These are phyloP conservation scores for Turdus rufiventris DNA, from an alignment of 2,113 vertebrate species.

Conservation along the genomic window DNA sequence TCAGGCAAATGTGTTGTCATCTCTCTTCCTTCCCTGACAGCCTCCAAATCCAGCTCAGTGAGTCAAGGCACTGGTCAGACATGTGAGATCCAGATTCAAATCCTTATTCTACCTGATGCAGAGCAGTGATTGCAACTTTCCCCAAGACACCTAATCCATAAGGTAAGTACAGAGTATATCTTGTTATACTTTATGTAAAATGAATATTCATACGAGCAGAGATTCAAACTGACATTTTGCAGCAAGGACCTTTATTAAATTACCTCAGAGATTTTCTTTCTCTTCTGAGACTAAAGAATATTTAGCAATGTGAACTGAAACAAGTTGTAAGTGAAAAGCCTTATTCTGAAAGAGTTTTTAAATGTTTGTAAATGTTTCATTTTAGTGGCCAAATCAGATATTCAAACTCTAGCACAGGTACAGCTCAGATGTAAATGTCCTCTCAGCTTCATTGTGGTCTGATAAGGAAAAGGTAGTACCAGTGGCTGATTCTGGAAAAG, in stretches of 20 bases:
- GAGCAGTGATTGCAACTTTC: not conserved
- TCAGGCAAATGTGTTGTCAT: not conserved
- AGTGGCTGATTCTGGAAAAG: not conserved
- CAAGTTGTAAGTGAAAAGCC: not conserved
- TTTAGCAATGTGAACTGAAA: not conserved
- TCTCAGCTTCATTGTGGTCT: not conserved
- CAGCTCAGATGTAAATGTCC: not conserved
- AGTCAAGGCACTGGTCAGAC: not conserved
- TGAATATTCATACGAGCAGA: not conserved
- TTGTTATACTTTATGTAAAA: not conserved
- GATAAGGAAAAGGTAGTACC: not conserved
- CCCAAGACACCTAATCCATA: not conserved
- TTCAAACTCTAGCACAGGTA: not conserved
- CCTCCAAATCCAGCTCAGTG: not conserved
- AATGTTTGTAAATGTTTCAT: not conserved
- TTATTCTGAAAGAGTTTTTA: not conserved
- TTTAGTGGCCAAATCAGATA: not conserved
- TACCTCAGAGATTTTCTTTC: not conserved
- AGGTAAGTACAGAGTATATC: not conserved
- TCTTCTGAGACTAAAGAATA: not conserved
- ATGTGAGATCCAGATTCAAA: not conserved
- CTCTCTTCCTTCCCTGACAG: fast-evolving
- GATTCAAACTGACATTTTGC: not conserved
- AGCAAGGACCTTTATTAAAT: not conserved
- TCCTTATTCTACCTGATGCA: not conserved